A percentile compares a stretch with the other conserved stretches of the same genome.
phyloP scores from a whole-genome alignment of 2,888 invertebrate species.

The Tryphoninae sp. region DNA sequence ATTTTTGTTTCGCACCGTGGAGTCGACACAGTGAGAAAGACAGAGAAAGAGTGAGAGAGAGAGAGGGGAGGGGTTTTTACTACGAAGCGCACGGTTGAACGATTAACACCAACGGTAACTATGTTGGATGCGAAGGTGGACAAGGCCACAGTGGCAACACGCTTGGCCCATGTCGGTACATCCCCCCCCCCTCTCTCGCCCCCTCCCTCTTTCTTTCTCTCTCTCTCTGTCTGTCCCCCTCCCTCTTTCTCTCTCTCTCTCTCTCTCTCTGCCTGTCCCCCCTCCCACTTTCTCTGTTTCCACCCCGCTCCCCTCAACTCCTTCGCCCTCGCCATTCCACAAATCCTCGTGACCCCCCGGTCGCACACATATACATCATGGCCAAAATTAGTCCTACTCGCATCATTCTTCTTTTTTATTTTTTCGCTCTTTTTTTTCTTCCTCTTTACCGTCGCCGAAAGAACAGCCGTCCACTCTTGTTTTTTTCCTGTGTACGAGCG shows the following conservation, averaged over 20 bases:
- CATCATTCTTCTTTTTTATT: slow-evolving; percentile 28
- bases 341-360: slow-evolving; percentile 52
- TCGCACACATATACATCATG: slow-evolving; percentile 48
- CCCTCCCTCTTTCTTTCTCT: no score
- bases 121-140: slow-evolving; percentile 50
- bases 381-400: slow-evolving; percentile 63
- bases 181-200: not conserved
- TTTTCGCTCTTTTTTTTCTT: slow-evolving; percentile 22
- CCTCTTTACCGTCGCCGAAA: not conserved
- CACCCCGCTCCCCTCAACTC: no score
- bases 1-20: slow-evolving; percentile 45
- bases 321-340: slow-evolving; percentile 8
- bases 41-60: no score
- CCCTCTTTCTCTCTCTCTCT: no score
- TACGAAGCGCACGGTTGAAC: slow-evolving; percentile 24
- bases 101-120: slow-evolving; percentile 34
- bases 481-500: not conserved
- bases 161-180: slow-evolving; percentile 43
- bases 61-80: not conserved
- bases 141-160: slow-evolving; percentile 51
- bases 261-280: no score
- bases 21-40: slow-evolving; percentile 18
- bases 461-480: not conserved
- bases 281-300: no score
- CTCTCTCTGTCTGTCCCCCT: no score